These are phyloP conservation scores for Heliconius melpomene DNA, from an alignment of 1,140 invertebrate genomes.

Conservation along the genomic window DNA sequence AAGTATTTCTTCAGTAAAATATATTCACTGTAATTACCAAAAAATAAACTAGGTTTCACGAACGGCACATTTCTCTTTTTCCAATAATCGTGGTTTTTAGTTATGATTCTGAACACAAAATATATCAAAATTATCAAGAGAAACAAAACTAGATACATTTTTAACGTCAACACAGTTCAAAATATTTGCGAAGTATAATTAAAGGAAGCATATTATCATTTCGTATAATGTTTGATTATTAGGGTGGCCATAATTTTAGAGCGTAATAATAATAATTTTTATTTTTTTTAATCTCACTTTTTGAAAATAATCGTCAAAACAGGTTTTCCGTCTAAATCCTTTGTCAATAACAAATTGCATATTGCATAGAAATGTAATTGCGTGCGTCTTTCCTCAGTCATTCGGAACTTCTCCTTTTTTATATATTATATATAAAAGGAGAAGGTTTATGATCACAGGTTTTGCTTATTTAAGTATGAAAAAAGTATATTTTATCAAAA, in stretches of 20 bases:
- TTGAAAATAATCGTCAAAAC: too few relatives aligned
- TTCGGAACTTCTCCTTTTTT: too few relatives aligned
- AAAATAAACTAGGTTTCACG: conserved; percentile 32
- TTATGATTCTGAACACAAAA: background rate
- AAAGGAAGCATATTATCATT: background rate
- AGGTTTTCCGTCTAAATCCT: too few relatives aligned
- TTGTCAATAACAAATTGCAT: too few relatives aligned
- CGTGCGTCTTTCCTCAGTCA: too few relatives aligned
- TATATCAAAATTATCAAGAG: background rate
- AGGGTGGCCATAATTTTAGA: background rate
- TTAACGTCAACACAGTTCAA: background rate
- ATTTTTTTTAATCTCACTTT: too few relatives aligned
- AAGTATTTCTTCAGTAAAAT: conserved; percentile 35
- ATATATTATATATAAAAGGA: too few relatives aligned
- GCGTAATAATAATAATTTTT: too few relatives aligned
- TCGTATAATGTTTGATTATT: background rate
- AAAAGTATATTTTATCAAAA: too few relatives aligned
- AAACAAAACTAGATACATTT: background rate
- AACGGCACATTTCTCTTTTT: conserved; percentile 34
- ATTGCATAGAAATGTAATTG: too few relatives aligned
- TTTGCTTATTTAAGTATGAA: too few relatives aligned
- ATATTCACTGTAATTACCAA: conserved; percentile 43
- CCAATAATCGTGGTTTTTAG: conserved; percentile 45
- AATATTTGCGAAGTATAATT: background rate
- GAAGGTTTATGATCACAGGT: too few relatives aligned